These are phyloP conservation scores for Solenopsis invicta DNA, from an alignment of 1,140 invertebrate species.

Conservation along the genomic window DNA sequence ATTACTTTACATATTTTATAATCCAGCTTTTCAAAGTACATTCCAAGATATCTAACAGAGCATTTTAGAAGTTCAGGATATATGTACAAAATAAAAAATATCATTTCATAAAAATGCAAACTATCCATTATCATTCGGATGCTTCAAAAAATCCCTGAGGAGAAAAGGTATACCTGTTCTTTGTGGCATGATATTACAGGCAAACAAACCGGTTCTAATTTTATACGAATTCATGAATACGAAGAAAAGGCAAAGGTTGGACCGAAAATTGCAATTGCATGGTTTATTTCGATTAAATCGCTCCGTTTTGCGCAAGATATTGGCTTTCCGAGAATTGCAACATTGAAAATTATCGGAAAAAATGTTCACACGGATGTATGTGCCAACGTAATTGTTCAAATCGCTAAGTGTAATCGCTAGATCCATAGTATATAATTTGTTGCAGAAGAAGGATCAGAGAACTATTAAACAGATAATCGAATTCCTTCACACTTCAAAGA, in stretches of 20 bases:
- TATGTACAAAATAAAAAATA: neutral
- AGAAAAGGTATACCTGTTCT: no score
- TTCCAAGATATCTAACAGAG: neutral
- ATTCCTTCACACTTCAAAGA: neutral
- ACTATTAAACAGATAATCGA: neutral
- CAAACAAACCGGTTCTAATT: slow-evolving; percentile 11
- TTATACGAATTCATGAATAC: neutral
- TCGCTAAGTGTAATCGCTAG: neutral
- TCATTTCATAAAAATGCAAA: neutral
- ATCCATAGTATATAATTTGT: slow-evolving; percentile 25
- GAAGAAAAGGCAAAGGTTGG: neutral
- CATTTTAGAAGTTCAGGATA: neutral
- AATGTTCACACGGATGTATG: slow-evolving; percentile 17
- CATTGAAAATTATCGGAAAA: slow-evolving; percentile 19
- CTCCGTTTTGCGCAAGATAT: slow-evolving; percentile 32
- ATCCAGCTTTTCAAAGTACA: neutral
- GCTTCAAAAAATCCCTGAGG: no score
- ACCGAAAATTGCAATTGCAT: slow-evolving; percentile 7
- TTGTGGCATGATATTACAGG: neutral
- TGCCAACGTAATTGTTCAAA: slow-evolving; percentile 14
- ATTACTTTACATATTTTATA: neutral
- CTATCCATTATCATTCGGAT: no score
- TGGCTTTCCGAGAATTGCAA: slow-evolving; percentile 31
- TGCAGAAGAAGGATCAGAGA: neutral
- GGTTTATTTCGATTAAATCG: neutral